Evolutionary conservation across 1,140 invertebrate species (phyloP), one percentile per base, ranked within the genome.

Genomic region (Drepana arcuata): DNA sequence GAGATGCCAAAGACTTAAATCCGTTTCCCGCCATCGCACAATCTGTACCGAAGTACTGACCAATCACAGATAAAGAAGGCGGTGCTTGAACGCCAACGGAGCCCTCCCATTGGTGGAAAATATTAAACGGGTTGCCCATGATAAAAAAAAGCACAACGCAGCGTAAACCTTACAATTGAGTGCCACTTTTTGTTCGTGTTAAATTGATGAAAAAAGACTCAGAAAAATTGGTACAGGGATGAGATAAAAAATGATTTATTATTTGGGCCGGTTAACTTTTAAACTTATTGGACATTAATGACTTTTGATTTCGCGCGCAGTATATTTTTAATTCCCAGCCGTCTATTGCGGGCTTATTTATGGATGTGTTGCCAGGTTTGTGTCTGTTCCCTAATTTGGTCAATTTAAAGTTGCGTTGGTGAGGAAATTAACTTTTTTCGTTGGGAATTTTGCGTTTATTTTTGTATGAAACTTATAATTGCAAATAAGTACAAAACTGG

Each of bases 241-340:
- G 68, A 70, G 73, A 72, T 66, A 71, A 67, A 75, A 75, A 78
- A 77, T 78, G 72, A 81, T 81, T 78, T 78, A 78, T 78, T 70
- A 70, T 64, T 47, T 46, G 36, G 48, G 68, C 52, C 61, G 55
- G 48, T 66, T 62, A 75, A 72, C 63, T 81, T 81, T 80, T 80
- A 73, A 80, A 80, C 68, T 77, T 77, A 80, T 75, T 80, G 72
- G 63, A 80, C 64, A 50, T 70, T 80, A 78, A 80, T 80, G 69
- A 78, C 69, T 77, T 80, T 69, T 80, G 75, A 80, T 80, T 78
- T 77, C 66, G 56, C 53, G 75, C 66, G 56, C 53, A 55, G 27
- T 37, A 34, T 41, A 47, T 47, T 53, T 55, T 64, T 54, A 30
- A 48, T 48, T 48, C 40, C 54, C 36, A 24, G 30, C 27, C 18